phyloP scores from a whole-genome alignment of 2,113 vertebrate species.

The Nanger granti region DNA sequence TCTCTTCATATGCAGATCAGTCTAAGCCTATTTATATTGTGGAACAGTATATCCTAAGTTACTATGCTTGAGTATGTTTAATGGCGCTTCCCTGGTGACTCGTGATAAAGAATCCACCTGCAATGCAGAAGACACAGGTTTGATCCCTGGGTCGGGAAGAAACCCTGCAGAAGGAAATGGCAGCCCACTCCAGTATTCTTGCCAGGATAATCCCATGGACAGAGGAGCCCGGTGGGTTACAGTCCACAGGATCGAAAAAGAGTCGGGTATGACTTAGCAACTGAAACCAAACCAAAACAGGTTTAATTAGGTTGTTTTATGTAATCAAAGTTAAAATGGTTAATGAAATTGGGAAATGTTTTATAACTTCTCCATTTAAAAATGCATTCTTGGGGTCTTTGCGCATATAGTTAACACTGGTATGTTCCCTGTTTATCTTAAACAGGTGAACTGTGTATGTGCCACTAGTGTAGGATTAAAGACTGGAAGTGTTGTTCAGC shows the following conservation, averaged over 20 bases:
- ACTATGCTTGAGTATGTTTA: not conserved
- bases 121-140: not conserved
- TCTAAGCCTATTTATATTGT: not conserved
- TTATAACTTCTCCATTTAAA: not conserved
- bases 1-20: not conserved
- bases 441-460: not conserved
- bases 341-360: not conserved
- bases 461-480: not conserved
- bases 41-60: not conserved
- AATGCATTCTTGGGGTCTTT: not conserved
- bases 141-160: not conserved
- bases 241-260: not conserved
- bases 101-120: not conserved
- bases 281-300: not conserved
- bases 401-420: not conserved
- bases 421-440: not conserved
- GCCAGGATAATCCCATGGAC: not conserved
- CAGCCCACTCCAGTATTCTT: not conserved
- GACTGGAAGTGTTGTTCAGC: not conserved
- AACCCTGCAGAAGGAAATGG: not conserved
- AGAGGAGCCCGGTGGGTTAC: not conserved
- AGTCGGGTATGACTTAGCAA: not conserved
- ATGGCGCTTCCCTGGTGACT: not conserved
- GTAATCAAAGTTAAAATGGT: not conserved
- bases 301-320: constrained; percentile 4